Conservation (phyloP, 2,113 vertebrate genomes). For the Urocitellus parryii region DNA sequence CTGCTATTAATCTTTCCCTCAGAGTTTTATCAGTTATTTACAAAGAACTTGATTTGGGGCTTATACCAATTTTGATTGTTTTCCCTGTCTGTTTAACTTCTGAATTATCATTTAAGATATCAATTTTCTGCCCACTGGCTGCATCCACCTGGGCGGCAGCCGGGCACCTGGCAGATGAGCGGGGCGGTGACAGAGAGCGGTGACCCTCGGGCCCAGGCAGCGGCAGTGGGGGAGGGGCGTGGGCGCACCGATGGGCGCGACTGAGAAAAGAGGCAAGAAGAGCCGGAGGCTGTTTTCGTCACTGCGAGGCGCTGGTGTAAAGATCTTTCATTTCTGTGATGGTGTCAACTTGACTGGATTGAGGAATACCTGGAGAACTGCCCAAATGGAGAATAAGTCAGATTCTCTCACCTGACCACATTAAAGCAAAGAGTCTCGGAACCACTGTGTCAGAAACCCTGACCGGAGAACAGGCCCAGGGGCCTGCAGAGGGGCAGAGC, state of each 20-base stretch:
- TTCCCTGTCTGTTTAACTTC: background rate
- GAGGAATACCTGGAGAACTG: too few relatives aligned
- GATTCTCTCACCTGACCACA: background rate
- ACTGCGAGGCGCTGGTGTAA: conserved; percentile 42
- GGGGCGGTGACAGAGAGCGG: background rate
- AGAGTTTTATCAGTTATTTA: background rate
- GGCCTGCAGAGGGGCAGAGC: too few relatives aligned
- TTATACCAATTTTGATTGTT: background rate
- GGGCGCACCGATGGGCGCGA: conserved; percentile 73
- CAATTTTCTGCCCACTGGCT: background rate
- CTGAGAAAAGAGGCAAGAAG: conserved; percentile 59
- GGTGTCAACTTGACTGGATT: too few relatives aligned
- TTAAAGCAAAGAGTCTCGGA: conserved; percentile 35
- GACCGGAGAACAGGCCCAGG: background rate
- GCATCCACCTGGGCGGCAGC: background rate
- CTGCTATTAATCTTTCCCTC: background rate
- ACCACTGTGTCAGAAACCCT: background rate
- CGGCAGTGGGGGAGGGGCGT: conserved; percentile 55
- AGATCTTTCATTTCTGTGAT: too few relatives aligned
- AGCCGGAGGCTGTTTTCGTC: conserved; percentile 70
- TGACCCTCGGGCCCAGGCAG: background rate
- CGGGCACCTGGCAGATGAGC: conserved; percentile 9
- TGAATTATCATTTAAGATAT: background rate
- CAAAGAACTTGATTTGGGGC: background rate
- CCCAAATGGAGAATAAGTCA: background rate